Conservation (phyloP, 1,140 invertebrate species). For the Drosophila burlai region DNA sequence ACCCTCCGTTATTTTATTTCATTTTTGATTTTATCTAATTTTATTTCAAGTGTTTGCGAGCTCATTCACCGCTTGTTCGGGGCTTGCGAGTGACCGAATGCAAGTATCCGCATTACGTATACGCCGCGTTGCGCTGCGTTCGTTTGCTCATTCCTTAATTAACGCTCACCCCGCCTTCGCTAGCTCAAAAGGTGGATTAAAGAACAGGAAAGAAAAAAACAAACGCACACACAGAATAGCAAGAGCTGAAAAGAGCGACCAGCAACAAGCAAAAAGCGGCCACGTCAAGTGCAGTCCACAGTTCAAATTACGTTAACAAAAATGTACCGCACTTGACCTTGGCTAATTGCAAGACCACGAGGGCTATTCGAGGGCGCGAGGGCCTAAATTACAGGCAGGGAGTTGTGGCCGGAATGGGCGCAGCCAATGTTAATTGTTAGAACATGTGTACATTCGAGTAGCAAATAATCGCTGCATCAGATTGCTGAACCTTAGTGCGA, state of each 20-base stretch:
- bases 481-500: constrained; percentile 30
- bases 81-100: constrained; percentile 66
- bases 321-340: constrained; percentile 63
- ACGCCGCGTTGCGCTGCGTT: constrained; percentile 58
- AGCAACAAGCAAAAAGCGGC: constrained; percentile 56
- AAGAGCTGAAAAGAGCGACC: constrained; percentile 27
- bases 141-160: constrained; percentile 62
- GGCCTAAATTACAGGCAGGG: constrained; percentile 45
- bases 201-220: constrained; percentile 4
- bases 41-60: constrained; percentile 18
- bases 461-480: constrained; percentile 38
- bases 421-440: constrained; percentile 52
- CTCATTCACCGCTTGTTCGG: constrained; percentile 54
- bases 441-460: constrained; percentile 38
- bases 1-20: too few relatives aligned
- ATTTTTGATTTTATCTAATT: neutral
- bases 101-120: constrained; percentile 74
- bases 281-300: constrained; percentile 39
- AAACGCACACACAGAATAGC: constrained; percentile 7
- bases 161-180: constrained; percentile 46
- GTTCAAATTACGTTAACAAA: constrained; percentile 78
- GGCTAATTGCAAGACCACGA: constrained; percentile 54
- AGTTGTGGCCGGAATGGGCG: constrained; percentile 28
- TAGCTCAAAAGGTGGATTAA: constrained; percentile 64
- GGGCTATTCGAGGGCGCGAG: constrained; percentile 19